These are phyloP conservation scores for Formicarius rufipectus DNA, from an alignment of 2,113 vertebrate species.

Conservation along the genomic window DNA sequence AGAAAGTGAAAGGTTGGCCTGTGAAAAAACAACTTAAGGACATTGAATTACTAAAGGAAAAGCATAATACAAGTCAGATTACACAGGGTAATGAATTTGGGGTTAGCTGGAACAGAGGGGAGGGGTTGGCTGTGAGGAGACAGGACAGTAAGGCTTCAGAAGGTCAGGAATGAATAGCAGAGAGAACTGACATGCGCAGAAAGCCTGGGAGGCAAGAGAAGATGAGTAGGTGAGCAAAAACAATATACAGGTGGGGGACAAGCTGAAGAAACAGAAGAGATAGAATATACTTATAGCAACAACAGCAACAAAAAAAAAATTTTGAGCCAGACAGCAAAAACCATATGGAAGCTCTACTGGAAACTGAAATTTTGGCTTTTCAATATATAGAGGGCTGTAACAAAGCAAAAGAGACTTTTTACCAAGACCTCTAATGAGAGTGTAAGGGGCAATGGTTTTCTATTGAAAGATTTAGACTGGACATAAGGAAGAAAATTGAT, in stretches of 20 bases:
- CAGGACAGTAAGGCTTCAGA: background rate
- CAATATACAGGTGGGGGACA: background rate
- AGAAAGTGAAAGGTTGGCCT: background rate
- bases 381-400: background rate
- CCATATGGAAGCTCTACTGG: background rate
- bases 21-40: background rate
- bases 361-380: background rate
- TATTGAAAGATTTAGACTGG: background rate
- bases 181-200: background rate
- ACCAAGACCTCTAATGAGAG: background rate
- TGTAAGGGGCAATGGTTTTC: background rate
- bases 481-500: background rate
- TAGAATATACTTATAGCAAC: background rate
- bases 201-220: background rate
- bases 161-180: background rate
- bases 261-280: background rate
- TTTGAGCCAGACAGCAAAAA: background rate
- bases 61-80: background rate
- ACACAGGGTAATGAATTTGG: background rate
- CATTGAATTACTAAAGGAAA: background rate
- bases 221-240: background rate
- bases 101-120: background rate
- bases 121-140: background rate
- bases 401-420: background rate
- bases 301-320: background rate